Conservation (phyloP, 1,140 invertebrate species). For the Stegodyphus dumicola region DNA sequence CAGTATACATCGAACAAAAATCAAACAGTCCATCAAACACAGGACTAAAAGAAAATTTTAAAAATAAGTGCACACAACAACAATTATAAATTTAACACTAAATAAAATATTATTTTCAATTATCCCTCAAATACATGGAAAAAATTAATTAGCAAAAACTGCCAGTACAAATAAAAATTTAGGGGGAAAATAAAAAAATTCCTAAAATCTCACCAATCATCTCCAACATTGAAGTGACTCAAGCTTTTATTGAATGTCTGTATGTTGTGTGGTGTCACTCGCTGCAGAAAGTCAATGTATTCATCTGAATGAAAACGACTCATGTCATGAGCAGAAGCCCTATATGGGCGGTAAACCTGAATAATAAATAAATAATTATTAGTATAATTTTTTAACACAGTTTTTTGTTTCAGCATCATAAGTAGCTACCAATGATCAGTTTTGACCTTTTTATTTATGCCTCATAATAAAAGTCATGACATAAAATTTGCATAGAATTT, state of each 20-base stretch:
- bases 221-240: constrained; percentile 95
- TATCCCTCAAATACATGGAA: no score
- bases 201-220: constrained; percentile 84
- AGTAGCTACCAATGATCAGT: no score
- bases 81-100: no score
- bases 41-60: constrained; percentile 72
- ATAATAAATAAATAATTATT: constrained; percentile 30
- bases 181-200: no score
- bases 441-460: no score
- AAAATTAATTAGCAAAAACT: no score
- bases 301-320: constrained; percentile 98
- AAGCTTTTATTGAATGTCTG: constrained; percentile 93
- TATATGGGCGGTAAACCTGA: constrained; percentile 89
- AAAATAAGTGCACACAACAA: background rate
- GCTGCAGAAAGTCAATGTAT: constrained; percentile 96
- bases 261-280: constrained; percentile 95
- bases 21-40: constrained; percentile 99
- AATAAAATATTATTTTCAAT: no score
- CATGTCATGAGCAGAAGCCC: constrained; percentile 96
- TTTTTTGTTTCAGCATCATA: no score
- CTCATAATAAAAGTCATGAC: no score
- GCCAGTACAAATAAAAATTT: no score
- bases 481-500: no score
- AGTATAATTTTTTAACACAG: no score
- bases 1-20: constrained; percentile 98